Percentiles rank a stretch among this genome's conserved stretches.
These are phyloP conservation scores for Xerus rutilus DNA, from an alignment of 2,797 vertebrate genomes.

Conservation along the genomic window DNA sequence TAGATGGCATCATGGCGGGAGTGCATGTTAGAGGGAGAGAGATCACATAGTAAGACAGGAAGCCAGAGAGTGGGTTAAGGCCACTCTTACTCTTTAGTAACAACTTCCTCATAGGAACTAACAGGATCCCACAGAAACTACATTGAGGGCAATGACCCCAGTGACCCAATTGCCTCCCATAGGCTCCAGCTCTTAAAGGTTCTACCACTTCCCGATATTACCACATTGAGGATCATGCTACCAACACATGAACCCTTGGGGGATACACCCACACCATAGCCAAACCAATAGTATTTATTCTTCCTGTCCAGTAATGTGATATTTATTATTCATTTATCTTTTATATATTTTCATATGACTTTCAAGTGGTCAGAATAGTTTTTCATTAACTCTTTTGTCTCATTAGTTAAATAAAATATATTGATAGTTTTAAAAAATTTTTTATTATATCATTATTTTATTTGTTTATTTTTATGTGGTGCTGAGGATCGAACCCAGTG, in stretches of 20 bases:
- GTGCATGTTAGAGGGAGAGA: neutral
- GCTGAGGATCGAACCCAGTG: no score
- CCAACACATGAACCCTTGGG: neutral
- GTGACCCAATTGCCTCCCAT: neutral
- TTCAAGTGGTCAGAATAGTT: neutral
- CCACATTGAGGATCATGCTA: neutral
- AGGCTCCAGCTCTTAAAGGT: neutral
- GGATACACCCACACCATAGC: neutral
- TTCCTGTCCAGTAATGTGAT: neutral
- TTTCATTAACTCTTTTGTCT: neutral
- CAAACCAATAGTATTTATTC: neutral
- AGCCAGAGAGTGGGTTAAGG: neutral
- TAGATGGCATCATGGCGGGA: neutral
- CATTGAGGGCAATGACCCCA: neutral
- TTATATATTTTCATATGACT: neutral
- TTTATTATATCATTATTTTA: no score
- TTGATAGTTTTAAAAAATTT: neutral
- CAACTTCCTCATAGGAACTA: neutral
- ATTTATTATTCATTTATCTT: neutral
- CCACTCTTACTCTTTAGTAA: neutral
- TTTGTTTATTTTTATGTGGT: no score
- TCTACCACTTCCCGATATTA: no score
- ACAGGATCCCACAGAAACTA: neutral
- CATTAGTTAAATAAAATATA: slow-evolving; percentile 25
- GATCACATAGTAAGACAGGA: neutral